Evolutionary conservation across 1,140 invertebrate genomes (phyloP).

Genomic region (Drosophila orosa): DNA sequence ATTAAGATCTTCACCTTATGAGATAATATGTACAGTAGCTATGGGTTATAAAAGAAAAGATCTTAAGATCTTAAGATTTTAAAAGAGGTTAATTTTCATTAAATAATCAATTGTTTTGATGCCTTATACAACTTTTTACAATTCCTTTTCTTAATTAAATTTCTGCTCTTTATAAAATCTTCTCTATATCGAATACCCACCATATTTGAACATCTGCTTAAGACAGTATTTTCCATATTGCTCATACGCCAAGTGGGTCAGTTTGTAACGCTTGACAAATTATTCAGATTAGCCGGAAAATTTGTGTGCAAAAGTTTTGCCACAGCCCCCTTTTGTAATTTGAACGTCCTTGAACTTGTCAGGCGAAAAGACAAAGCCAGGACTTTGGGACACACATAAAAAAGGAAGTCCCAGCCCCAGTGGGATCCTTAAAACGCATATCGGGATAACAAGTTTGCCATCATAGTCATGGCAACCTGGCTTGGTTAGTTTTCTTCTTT

Average conservation of each 20-base stretch:
- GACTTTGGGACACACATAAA: background rate
- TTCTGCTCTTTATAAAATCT: background rate
- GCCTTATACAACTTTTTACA: background rate
- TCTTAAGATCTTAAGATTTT: too few species aligned
- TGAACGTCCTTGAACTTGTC: slow-evolving; percentile 81
- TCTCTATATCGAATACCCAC: background rate
- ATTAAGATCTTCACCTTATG: too few species aligned
- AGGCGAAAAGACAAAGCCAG: slow-evolving; percentile 9
- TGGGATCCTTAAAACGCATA: slow-evolving; percentile 32
- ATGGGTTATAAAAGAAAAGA: too few species aligned
- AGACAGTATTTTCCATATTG: slow-evolving; percentile 20
- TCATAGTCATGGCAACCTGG: slow-evolving; percentile 64
- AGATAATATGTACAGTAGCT: too few species aligned
- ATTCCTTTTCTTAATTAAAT: background rate
- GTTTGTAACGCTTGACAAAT: slow-evolving; percentile 45
- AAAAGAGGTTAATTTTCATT: background rate
- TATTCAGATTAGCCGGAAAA: slow-evolving; percentile 12
- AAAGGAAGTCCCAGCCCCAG: slow-evolving; percentile 32
- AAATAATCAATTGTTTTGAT: background rate
- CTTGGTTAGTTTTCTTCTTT: slow-evolving; percentile 24
- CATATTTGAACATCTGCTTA: slow-evolving; percentile 22
- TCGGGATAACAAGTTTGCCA: slow-evolving; percentile 69
- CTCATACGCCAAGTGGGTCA: slow-evolving; percentile 61
- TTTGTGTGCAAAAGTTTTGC: slow-evolving; percentile 13
- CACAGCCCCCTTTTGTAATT: slow-evolving; percentile 3